Percentiles rank a stretch among this genome's conserved stretches.
Conservation (phyloP, 2,888 invertebrate genomes). For the Hirtodrosophila cameraria region DNA sequence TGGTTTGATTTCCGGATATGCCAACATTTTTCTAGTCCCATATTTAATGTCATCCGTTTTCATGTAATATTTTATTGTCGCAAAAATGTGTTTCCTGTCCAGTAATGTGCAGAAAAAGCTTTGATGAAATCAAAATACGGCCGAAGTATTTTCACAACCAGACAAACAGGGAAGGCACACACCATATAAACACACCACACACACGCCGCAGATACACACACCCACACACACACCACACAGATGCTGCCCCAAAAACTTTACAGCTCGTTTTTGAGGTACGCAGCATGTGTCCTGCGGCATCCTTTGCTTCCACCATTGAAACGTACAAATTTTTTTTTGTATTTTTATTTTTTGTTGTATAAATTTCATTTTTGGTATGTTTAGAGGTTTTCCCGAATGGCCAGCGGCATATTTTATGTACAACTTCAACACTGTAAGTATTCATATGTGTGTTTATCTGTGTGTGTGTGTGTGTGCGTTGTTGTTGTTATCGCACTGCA, state of each 20-base stretch:
- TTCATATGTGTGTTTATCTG: slow-evolving; percentile 36
- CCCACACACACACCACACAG: slow-evolving; percentile 5
- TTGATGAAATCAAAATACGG: slow-evolving; percentile 79
- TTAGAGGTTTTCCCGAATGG: slow-evolving; percentile 71
- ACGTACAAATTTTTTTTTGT: slow-evolving; percentile 44
- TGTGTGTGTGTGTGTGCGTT: slow-evolving; percentile 23
- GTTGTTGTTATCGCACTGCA: slow-evolving; percentile 72
- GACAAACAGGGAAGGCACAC: no score
- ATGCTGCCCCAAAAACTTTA: slow-evolving; percentile 59
- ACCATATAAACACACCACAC: slow-evolving; percentile 2
- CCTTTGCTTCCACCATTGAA: slow-evolving; percentile 62
- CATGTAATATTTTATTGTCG: slow-evolving; percentile 55
- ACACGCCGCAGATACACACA: slow-evolving; percentile 14
- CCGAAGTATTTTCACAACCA: slow-evolving; percentile 69
- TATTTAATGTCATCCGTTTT: slow-evolving; percentile 53
- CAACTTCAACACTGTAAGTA: slow-evolving; percentile 77
- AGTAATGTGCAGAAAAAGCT: slow-evolving; percentile 70
- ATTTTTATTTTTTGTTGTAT: slow-evolving; percentile 66
- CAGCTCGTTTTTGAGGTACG: slow-evolving; percentile 80
- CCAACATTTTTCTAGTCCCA: slow-evolving; percentile 23
- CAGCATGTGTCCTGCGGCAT: slow-evolving; percentile 68
- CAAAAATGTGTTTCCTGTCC: slow-evolving; percentile 66
- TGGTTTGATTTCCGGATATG: no score
- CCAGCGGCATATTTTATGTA: slow-evolving; percentile 74
- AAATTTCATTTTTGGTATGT: slow-evolving; percentile 80